Evolutionary conservation across 1,140 invertebrate species (phyloP), one percentile per base, ranked within the genome.

Genomic region (Trissolcus basalis): DNA sequence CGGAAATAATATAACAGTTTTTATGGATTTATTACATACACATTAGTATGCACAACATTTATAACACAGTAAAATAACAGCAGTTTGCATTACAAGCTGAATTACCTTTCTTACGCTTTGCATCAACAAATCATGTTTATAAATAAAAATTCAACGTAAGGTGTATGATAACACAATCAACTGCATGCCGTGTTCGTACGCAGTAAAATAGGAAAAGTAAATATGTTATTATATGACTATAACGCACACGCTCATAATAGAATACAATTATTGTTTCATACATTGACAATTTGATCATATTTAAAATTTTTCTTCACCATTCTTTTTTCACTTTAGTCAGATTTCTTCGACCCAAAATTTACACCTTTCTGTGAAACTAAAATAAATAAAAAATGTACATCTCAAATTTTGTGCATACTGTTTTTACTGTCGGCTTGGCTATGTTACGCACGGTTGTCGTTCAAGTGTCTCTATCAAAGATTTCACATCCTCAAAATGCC

Each of bases 231-330:
- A 41, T 39, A 50, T 44, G 50, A 63, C 58, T 65, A 27, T 27
- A 65, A 70, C 67, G 56, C 60, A 70, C 65, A 55, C 65, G 73
- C 61, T 65, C 45, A 61, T 59, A 70, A 76, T 61, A 69, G 58
- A 48, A 60, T 70, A 70, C 44, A 68, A 70, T 76, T 76, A 68
- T 76, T 76, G 47, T 76, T 76, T 65, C 54, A 36, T 64, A 64
- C 53, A 45, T 39, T 45, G 15, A 11, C 36, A 59, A 39, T 49
- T 43, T 4, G 13, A 45, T 45, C 13, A 14, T 45, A 14, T 45
- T 3, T 3, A 4, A 39, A 39, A 39, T 27, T 27, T 6, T 27
- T 27, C 19, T 27, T 27, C 6, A 27, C 6, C 19, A 39, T 39
- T n/a, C 2, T 11, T 39, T 39, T 9, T 2, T 4, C 9, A 39